A percentile compares a stretch with the other conserved stretches of the same genome.
Conservation (phyloP, 2,797 vertebrate genomes). For the Coracias cyanogaster region DNA sequence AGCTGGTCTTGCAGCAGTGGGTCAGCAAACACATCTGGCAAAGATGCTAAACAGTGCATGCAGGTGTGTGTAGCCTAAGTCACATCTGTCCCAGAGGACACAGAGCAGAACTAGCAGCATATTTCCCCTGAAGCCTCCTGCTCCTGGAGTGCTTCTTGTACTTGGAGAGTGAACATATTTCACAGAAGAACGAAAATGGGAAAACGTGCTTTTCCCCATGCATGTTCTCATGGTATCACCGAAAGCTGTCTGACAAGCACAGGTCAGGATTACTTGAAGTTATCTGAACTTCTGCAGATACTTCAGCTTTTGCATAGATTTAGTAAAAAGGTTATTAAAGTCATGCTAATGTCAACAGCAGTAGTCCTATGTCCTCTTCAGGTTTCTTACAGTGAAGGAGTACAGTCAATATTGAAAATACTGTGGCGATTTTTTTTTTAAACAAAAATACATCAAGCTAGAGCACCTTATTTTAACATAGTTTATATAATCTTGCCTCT, state of each 20-base stretch:
- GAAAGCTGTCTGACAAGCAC: neutral
- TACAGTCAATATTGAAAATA: neutral
- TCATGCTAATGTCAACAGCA: neutral
- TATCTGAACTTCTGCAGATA: neutral
- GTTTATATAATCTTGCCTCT: neutral
- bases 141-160: rapidly evolving
- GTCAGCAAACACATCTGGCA: neutral
- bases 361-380: neutral
- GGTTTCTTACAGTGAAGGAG: neutral
- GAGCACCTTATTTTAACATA: neutral
- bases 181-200: neutral
- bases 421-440: neutral
- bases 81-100: neutral
- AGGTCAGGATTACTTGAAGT: neutral
- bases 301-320: neutral
- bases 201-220: neutral
- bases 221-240: neutral
- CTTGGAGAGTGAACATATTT: rapidly evolving
- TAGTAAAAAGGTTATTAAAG: neutral
- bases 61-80: neutral
- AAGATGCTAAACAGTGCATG: neutral
- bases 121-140: neutral
- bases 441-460: neutral
- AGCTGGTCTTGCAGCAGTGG: neutral
- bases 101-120: neutral